Evolutionary conservation across 2,113 vertebrate genomes (phyloP), one percentile per base, ranked within the genome.

Genomic region (Spilogale gracilis): DNA sequence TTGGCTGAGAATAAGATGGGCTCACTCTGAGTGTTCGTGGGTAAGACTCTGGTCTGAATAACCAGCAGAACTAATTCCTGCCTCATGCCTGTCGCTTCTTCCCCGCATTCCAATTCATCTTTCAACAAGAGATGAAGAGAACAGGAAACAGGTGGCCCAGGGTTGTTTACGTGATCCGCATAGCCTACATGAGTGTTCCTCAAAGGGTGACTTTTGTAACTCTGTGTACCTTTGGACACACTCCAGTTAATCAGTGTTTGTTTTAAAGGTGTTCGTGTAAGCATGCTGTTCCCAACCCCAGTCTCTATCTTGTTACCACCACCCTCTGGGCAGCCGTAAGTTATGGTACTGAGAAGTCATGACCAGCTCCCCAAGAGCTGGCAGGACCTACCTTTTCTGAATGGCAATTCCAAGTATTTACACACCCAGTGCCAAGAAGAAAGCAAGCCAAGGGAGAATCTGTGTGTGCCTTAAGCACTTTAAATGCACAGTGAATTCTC

Each of bases 401-500:
- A 7, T 38, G 52, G 17, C 32, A 78, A 48, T 74, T 87, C 52
- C 89, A 94, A 32, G 21, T 84, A 58, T 56, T 92, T 91, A 52
- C 27, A 69, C 17, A 67, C 16, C 18, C n/a, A 84, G 20, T 3
- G 3, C 69, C 25, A 71, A 63, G 61, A 81, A 86, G 20, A 54
- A 92, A 96, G 60, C 79, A 73, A 32, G 18, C 27, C 69, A 78
- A 87, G 54, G 52, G 43, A 83, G 52, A 50, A 52, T 58, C 54
- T 48, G 7, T 69, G 30, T 89, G 43, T 0, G 4, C n/a, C 6
- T 92, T 80, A 21, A 45, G 11, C 18, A 69, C 76, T 88, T 96
- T 71, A 84, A 95, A 76, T 95, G 56, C 81, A 38, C 54, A 69
- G 30, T 85, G 76, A 90, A 88, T 80, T 86, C 73, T 92, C 61